Conservation (phyloP, 2,113 vertebrate species). For the Lepisosteus osseus region DNA sequence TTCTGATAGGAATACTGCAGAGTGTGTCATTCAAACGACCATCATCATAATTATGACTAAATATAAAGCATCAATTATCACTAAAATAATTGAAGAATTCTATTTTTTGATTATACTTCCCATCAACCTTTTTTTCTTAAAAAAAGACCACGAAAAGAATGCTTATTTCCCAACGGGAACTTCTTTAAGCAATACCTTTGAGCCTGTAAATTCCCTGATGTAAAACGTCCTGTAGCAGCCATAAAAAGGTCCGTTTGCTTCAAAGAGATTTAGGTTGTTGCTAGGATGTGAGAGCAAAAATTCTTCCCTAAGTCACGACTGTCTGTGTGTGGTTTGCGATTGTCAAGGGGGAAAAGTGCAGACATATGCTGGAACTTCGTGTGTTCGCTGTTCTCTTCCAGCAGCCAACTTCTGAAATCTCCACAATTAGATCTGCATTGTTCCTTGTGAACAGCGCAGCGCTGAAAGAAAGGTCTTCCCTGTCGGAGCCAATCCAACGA, state of each 20-base stretch:
- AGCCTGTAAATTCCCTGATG: slow-evolving; percentile 33
- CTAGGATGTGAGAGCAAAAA: slow-evolving; percentile 62
- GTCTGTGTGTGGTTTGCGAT: slow-evolving; percentile 31
- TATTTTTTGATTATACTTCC: too few relatives aligned
- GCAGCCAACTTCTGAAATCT: slow-evolving; percentile 80
- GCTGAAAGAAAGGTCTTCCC: slow-evolving; percentile 75
- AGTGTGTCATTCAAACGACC: too few relatives aligned
- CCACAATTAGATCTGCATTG: slow-evolving; percentile 81
- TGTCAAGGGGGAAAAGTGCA: slow-evolving; percentile 51
- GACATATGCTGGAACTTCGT: slow-evolving; percentile 68
- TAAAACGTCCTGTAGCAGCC: slow-evolving; percentile 44
- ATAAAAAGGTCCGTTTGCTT: slow-evolving; percentile 51
- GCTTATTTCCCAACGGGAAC: too few relatives aligned
- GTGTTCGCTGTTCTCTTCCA: slow-evolving; percentile 76
- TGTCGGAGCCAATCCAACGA: slow-evolving; percentile 82
- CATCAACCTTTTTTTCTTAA: too few relatives aligned
- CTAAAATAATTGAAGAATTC: too few relatives aligned
- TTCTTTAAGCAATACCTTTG: neutral
- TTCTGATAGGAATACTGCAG: too few relatives aligned
- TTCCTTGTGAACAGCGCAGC: slow-evolving; percentile 74
- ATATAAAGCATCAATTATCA: too few relatives aligned
- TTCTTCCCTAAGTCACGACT: slow-evolving; percentile 45
- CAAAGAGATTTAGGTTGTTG: slow-evolving; percentile 69
- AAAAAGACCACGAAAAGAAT: too few relatives aligned
- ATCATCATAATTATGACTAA: too few relatives aligned